A percentile compares a stretch with the other conserved stretches of the same genome.
Evolutionary conservation across 2,888 invertebrate species (phyloP).

Genomic region (Spisula subtruncata): DNA sequence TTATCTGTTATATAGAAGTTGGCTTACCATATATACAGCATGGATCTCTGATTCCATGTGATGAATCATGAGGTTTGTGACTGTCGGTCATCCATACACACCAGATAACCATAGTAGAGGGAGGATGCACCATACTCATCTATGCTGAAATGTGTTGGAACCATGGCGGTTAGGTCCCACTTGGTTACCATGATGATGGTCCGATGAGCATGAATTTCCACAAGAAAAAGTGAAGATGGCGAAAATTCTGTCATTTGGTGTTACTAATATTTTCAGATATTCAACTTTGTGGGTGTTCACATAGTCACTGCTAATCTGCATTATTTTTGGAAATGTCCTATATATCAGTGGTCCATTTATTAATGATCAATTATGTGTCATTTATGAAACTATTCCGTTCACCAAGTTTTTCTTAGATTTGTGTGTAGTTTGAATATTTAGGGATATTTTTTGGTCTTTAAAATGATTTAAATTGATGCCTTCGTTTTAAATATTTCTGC

Average conservation of each 20-base stretch:
- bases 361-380: background rate
- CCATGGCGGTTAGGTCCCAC: background rate
- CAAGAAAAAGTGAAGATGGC: background rate
- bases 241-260: conserved; percentile 1
- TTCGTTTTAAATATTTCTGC: too few relatives aligned
- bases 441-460: too few relatives aligned
- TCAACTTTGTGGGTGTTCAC: background rate
- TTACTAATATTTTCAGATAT: conserved; percentile 26
- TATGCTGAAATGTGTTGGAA: background rate
- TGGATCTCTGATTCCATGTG: conserved; percentile 44
- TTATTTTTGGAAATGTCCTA: background rate
- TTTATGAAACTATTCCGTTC: background rate
- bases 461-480: too few relatives aligned
- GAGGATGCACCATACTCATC: background rate
- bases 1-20: background rate
- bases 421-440: too few relatives aligned
- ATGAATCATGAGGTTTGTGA: conserved; percentile 51
- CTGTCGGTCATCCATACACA: conserved; percentile 30
- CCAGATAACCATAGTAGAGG: conserved; percentile 34
- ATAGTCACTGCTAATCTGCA: conserved; percentile 1
- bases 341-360: background rate
- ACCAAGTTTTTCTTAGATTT: background rate
- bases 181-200: background rate
- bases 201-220: background rate
- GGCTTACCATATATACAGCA: conserved; percentile 11